Base-by-base conservation (phyloP, 2,113 vertebrate genomes). In the Hystrix brachyura region DNA sequence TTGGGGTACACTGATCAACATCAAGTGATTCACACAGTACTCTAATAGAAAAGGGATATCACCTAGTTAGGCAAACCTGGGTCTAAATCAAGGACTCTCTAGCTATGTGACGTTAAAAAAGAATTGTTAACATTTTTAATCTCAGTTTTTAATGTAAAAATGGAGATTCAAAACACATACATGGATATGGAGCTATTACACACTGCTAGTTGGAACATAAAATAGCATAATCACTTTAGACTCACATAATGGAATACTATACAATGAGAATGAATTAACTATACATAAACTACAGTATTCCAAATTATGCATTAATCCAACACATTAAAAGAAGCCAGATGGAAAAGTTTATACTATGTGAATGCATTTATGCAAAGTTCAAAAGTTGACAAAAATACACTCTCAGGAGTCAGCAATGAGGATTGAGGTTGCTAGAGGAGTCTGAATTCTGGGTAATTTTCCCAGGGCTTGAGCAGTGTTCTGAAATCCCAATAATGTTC, bases 211-310 rank as follows among this genome's bases (percentile, higher is more conserved):
- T 17, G 13, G 27, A 71, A 7, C 53, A 76, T 81, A 85, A 94
- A 78, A 91, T 94, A 92, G 21, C 93, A 92, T 57, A 92, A 18
- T 5, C 32, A 32, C 38, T 91, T 88, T 59, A 76, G 60, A 46
- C 7, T 55, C 15, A 87, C 25, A 32, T 14, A 51, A 32, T 78
- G 48, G 12, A 65, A 64, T 15, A 74, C 1, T 43, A 57, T 57
- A 9, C 32, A 64, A 29, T 57, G 14, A 48, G 57, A 94, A 82
- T 59, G 18, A 43, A 86, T 78, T 10, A 85, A 23, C 25, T 38
- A 11, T 51, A 11, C 19, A 46, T 0, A 65, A 14, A 3, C 8
- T 38, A 55, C 2, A 69, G 8, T 48, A n/a, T 87, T 69, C 1
- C 34, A 86, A 71, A 60, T 53, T 27, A 48, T 38, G 27, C 17